phyloP scores from a whole-genome alignment of 1,140 invertebrate genomes.

The Sycophila sp. region DNA sequence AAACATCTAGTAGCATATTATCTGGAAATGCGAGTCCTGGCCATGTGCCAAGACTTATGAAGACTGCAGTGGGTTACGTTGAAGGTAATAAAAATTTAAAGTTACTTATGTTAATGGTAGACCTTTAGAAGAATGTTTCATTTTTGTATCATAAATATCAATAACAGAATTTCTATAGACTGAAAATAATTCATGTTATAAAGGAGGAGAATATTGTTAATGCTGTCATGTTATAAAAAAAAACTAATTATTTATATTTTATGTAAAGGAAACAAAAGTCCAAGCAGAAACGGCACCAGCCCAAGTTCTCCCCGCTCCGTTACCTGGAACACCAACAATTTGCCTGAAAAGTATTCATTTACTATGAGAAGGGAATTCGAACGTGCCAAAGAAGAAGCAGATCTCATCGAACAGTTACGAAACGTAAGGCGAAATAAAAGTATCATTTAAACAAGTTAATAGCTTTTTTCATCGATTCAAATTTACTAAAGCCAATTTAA shows the following conservation, averaged over 20 bases:
- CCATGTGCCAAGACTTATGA: constrained; percentile 60
- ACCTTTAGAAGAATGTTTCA: too few species aligned
- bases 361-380: constrained; percentile 93
- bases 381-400: constrained; percentile 87
- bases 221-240: not conserved
- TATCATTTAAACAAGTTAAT: not conserved
- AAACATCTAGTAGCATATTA: constrained; percentile 65
- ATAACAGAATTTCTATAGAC: too few species aligned
- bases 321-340: constrained; percentile 75
- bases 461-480: not conserved
- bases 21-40: constrained; percentile 56
- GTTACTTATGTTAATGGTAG: too few species aligned
- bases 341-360: constrained; percentile 84
- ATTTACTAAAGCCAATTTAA: not conserved
- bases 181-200: too few species aligned
- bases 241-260: not conserved
- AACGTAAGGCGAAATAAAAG: constrained; percentile 70
- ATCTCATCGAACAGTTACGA: constrained; percentile 84
- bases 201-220: not conserved
- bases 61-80: constrained; percentile 68
- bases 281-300: constrained; percentile 55
- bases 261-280: constrained; percentile 50
- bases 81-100: constrained; percentile 58
- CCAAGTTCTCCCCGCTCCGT: constrained; percentile 67
- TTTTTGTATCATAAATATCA: too few species aligned